Evolutionary conservation across 23 tunicate species (phyloP).

Genomic region (Ascidia mentula): DNA sequence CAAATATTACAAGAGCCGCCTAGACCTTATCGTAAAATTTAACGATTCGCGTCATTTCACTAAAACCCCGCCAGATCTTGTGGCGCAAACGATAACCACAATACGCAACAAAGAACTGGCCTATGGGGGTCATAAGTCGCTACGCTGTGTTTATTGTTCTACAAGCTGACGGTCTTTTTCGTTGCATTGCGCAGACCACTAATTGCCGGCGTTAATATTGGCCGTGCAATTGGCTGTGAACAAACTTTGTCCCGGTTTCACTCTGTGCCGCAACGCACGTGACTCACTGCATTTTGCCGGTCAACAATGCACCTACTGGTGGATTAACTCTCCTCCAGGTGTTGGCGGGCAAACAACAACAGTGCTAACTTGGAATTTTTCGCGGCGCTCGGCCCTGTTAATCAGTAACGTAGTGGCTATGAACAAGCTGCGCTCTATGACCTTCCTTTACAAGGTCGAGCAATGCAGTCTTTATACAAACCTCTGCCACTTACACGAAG

Average conservation of each 20-base stretch:
- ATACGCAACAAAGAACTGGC: neutral
- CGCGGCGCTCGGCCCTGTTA: neutral
- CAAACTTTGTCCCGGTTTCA: neutral
- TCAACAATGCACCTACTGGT: too few species aligned
- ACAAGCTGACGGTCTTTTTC: too few species aligned
- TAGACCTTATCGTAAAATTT: too few species aligned
- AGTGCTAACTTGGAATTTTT: too few species aligned
- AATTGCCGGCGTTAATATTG: neutral
- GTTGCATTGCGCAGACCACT: too few species aligned
- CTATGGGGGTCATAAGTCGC: neutral
- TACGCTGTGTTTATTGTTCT: neutral
- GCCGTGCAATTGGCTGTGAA: neutral
- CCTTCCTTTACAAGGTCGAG: neutral
- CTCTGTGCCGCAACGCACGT: neutral
- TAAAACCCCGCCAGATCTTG: neutral
- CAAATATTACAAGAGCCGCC: too few species aligned
- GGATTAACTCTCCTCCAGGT: too few species aligned
- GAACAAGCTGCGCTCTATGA: neutral
- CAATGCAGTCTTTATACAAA: neutral
- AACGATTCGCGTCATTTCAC: too few species aligned
- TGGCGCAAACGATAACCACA: neutral
- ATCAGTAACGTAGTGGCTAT: neutral
- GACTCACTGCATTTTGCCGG: neutral
- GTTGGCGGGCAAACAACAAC: too few species aligned
- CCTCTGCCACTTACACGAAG: neutral